A percentile compares a stretch with the other conserved stretches of the same genome.
Conservation (phyloP, 1,140 invertebrate genomes). For the Penaeus japonicus region DNA sequence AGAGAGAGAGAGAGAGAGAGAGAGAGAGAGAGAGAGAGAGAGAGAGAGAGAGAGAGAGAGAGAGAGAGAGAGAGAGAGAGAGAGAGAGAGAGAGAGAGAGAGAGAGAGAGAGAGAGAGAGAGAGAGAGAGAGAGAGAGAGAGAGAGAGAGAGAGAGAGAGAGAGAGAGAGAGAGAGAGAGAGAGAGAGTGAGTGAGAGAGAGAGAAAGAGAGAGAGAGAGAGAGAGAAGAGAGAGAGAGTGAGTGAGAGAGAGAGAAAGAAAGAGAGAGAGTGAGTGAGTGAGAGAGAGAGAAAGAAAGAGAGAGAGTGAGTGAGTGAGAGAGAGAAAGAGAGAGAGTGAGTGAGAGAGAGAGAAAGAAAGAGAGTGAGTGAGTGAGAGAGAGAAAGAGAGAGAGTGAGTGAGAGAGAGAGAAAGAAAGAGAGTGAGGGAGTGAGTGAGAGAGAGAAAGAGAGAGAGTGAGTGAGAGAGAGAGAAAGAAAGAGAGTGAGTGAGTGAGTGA, state of each 20-base stretch:
- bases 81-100: no score
- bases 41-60: no score
- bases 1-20: no score
- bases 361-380: neutral
- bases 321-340: slow-evolving; percentile 22
- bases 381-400: neutral
- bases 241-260: neutral
- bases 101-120: no score
- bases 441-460: slow-evolving; percentile 22
- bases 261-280: neutral
- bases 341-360: neutral
- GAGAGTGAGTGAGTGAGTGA: neutral
- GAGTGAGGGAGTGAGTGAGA: slow-evolving; percentile 10
- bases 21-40: no score
- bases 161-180: no score
- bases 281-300: slow-evolving; percentile 11
- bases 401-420: slow-evolving; percentile 11
- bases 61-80: no score
- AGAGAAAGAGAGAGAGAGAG: no score
- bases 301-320: slow-evolving; percentile 17
- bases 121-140: no score
- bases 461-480: neutral
- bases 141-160: no score
- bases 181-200: no score
- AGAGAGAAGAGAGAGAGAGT: neutral